These are phyloP conservation scores for Magallana nippona DNA, from an alignment of 2,888 invertebrate species.

Conservation along the genomic window DNA sequence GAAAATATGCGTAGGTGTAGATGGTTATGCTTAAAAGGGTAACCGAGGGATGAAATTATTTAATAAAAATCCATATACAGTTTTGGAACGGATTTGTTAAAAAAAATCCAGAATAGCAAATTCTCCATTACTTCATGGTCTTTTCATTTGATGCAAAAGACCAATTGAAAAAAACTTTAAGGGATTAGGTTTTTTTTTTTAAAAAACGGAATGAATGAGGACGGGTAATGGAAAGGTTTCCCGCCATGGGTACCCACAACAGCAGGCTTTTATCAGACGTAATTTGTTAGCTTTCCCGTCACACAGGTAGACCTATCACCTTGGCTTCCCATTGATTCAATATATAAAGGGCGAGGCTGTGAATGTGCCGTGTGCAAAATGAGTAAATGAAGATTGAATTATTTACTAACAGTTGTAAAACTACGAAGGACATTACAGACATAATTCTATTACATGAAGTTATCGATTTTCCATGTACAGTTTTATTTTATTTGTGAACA, in stretches of 20 bases:
- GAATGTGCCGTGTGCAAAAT: constrained; percentile 43
- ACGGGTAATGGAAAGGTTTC: no score
- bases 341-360: constrained; percentile 30
- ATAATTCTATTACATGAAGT: neutral
- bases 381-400: neutral
- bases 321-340: neutral
- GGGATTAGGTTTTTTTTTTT: no score
- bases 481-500: no score
- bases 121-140: no score
- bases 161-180: no score
- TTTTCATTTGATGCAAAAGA: no score
- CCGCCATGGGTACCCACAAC: no score
- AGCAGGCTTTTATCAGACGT: no score
- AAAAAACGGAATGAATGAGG: no score
- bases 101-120: no score
- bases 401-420: neutral
- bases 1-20: no score
- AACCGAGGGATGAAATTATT: neutral
- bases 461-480: no score
- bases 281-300: neutral
- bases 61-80: neutral
- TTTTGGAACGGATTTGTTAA: neutral
- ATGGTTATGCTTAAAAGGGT: neutral
- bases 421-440: neutral
- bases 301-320: neutral